Percentiles rank a stretch among this genome's conserved stretches.
phyloP scores from a whole-genome alignment of 2,888 invertebrate species.

The Cheilosia pagana region DNA sequence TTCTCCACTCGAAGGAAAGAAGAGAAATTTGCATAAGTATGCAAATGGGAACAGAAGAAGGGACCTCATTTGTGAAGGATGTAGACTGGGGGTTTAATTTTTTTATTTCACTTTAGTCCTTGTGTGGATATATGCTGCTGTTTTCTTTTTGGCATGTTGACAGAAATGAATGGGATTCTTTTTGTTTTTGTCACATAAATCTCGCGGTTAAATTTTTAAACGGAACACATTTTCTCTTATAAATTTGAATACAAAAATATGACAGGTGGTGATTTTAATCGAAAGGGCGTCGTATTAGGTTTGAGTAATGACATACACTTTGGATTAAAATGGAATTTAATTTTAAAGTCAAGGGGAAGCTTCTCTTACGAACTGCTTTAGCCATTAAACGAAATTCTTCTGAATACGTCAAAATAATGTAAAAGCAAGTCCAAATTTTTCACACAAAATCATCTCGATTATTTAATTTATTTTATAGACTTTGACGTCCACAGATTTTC shows the following conservation, averaged over 20 bases:
- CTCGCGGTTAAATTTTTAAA: not conserved
- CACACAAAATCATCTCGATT: slow-evolving; percentile 7
- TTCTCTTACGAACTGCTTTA: too few species aligned
- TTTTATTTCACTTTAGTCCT: not conserved
- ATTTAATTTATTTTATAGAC: slow-evolving; percentile 23
- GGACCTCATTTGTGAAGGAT: slow-evolving; percentile 24
- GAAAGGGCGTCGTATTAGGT: too few species aligned
- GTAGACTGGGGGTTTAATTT: not conserved
- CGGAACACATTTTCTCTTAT: too few species aligned
- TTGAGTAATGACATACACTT: too few species aligned
- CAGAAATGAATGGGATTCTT: slow-evolving; percentile 17
- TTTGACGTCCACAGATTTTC: not conserved
- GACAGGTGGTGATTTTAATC: too few species aligned
- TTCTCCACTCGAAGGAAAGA: not conserved
- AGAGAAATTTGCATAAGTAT: slow-evolving; percentile 18
- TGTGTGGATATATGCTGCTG: not conserved
- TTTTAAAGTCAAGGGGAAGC: too few species aligned
- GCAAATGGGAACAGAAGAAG: slow-evolving; percentile 23
- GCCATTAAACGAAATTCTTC: too few species aligned
- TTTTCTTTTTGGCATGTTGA: slow-evolving; percentile 25
- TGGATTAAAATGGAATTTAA: too few species aligned
- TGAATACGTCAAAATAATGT: too few species aligned
- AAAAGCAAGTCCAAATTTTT: too few species aligned
- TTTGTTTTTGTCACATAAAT: slow-evolving; percentile 4
- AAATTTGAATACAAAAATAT: too few species aligned